phyloP scores from a whole-genome alignment of 2,113 vertebrate genomes.

The Mola mola region DNA sequence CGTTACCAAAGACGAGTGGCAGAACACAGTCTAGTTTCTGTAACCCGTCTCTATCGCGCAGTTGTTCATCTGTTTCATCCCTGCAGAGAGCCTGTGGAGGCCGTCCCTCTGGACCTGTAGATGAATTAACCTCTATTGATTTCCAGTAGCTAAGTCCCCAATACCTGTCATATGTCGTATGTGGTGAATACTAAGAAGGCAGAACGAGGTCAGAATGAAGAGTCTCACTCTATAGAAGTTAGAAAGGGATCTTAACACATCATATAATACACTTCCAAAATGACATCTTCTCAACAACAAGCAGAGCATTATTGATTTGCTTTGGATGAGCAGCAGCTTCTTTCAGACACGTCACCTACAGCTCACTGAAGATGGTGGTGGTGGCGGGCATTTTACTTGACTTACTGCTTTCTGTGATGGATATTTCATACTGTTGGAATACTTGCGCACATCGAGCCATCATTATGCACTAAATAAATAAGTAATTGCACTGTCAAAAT shows the following conservation, averaged over 20 bases:
- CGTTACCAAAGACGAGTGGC: not conserved
- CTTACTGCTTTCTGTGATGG: slow-evolving; percentile 3
- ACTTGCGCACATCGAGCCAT: slow-evolving; percentile 13
- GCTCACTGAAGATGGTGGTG: not conserved
- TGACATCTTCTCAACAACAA: slow-evolving; percentile 8
- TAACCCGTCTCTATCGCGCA: slow-evolving; percentile 6
- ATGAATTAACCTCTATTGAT: slow-evolving; percentile 53
- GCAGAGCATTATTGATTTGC: slow-evolving; percentile 14
- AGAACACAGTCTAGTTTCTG: slow-evolving; percentile 3
- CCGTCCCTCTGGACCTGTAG: slow-evolving; percentile 16
- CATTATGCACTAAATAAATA: slow-evolving; percentile 20
- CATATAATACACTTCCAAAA: slow-evolving; percentile 21
- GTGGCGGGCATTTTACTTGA: not conserved
- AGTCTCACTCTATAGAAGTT: not conserved
- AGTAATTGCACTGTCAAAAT: slow-evolving; percentile 19
- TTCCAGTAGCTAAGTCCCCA: slow-evolving; percentile 28
- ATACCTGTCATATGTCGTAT: slow-evolving; percentile 48
- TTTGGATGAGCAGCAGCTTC: not conserved
- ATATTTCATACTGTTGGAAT: slow-evolving; percentile 21
- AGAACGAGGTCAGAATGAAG: slow-evolving; percentile 7
- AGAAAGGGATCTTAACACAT: not conserved
- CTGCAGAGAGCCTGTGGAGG: not conserved
- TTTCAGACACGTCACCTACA: not conserved
- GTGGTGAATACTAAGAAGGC: slow-evolving; percentile 23
- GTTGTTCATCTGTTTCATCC: slow-evolving; percentile 13